These are phyloP conservation scores for Hybognathus amarus DNA, from an alignment of 2,797 vertebrate genomes.

Conservation along the genomic window DNA sequence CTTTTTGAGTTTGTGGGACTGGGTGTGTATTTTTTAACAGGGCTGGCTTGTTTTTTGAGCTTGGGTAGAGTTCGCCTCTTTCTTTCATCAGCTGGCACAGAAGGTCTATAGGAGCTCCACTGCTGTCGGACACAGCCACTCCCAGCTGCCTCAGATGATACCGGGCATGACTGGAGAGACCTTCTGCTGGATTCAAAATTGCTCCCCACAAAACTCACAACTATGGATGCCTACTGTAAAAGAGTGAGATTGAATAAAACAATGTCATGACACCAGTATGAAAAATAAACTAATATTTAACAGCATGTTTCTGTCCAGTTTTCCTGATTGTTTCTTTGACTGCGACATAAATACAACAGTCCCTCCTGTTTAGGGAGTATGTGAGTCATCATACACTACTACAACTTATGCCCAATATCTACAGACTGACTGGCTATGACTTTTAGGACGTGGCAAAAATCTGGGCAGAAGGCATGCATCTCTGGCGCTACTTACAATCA, in stretches of 20 bases:
- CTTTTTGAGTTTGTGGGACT: conserved; percentile 50
- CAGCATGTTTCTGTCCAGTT: too few relatives aligned
- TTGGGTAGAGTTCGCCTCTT: conserved; percentile 61
- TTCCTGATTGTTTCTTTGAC: too few relatives aligned
- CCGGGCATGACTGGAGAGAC: conserved; percentile 79
- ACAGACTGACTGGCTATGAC: neutral
- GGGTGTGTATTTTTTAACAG: conserved; percentile 15
- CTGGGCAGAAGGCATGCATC: neutral
- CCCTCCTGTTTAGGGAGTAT: neutral
- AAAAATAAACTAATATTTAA: neutral
- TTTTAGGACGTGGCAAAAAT: neutral
- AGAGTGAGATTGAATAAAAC: neutral
- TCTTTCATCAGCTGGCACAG: conserved; percentile 73
- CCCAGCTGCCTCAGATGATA: conserved; percentile 77
- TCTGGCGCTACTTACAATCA: conserved; percentile 59
- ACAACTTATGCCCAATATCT: neutral
- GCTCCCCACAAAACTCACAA: conserved; percentile 74
- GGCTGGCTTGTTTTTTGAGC: neutral
- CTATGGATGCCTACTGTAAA: conserved; percentile 59
- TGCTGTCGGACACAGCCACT: conserved; percentile 72
- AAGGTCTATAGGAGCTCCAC: conserved; percentile 74
- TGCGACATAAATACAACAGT: neutral
- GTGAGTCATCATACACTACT: neutral
- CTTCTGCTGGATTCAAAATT: conserved; percentile 75
- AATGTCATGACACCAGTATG: neutral